A percentile compares a stretch with the other conserved stretches of the same genome.
Conservation (phyloP, 1,140 invertebrate species). For the Octopus bimaculoides region DNA sequence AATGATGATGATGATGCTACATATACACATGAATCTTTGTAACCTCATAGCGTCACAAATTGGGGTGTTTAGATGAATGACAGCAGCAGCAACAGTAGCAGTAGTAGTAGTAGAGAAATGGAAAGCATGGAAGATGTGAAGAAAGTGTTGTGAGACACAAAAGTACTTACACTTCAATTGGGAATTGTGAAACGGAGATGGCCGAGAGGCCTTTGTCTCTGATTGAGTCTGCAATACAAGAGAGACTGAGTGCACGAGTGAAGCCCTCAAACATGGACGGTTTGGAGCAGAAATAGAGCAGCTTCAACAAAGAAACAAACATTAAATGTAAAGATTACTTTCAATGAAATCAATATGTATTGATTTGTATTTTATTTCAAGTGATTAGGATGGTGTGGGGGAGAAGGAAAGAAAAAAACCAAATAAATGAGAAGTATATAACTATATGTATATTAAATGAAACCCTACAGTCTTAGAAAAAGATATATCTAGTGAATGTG, state of each 20-base stretch:
- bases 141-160: background rate
- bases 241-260: slow-evolving; percentile 51
- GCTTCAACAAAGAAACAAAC: slow-evolving; percentile 26
- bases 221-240: slow-evolving; percentile 42
- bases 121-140: background rate
- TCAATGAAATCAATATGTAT: background rate
- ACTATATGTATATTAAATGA: no score
- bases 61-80: no score
- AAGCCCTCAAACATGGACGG: slow-evolving; percentile 51
- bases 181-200: background rate
- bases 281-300: slow-evolving; percentile 52
- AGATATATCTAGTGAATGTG: no score
- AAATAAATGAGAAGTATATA: no score
- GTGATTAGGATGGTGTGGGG: background rate
- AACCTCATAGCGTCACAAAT: no score
- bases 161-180: background rate
- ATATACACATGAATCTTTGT: no score
- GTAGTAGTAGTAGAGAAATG: background rate
- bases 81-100: no score
- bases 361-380: background rate
- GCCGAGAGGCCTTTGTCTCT: background rate
- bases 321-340: slow-evolving; percentile 5
- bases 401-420: background rate
- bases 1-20: no score
- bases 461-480: no score